Evolutionary conservation across 2,113 vertebrate genomes (phyloP).

Genomic region (Taxidea taxus): DNA sequence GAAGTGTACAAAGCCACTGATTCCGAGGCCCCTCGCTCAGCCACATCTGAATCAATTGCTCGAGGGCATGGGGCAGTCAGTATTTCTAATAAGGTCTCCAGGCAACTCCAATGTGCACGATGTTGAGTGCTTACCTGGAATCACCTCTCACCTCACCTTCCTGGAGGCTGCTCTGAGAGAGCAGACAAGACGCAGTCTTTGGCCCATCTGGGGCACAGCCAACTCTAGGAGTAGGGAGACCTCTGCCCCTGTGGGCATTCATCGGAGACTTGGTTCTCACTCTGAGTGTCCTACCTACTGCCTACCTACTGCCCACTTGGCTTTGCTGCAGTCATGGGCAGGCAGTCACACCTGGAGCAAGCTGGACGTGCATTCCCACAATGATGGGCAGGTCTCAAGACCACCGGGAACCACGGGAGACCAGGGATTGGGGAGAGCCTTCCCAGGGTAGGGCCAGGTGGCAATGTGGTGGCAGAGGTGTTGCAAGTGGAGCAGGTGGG

Average conservation of each 20-base stretch:
- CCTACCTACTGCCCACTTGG: neutral
- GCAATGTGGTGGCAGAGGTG: neutral
- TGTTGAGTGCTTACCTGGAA: neutral
- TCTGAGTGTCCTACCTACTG: neutral
- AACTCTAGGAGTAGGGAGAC: neutral
- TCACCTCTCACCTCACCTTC: neutral
- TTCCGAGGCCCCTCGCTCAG: neutral
- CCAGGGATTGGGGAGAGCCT: no score
- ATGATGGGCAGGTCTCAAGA: neutral
- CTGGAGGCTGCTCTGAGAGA: accelerated
- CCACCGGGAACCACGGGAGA: neutral
- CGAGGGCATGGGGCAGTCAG: neutral
- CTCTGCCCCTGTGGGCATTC: neutral
- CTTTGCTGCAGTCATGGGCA: accelerated
- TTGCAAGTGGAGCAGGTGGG: neutral
- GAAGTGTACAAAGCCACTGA: neutral
- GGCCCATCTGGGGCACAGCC: neutral
- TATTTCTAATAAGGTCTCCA: neutral
- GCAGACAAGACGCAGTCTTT: neutral
- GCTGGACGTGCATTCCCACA: neutral
- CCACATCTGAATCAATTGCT: neutral
- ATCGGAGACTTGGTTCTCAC: no score
- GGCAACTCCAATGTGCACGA: neutral
- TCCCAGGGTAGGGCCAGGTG: neutral
- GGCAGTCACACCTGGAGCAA: neutral